Base-by-base conservation (phyloP, 2,113 vertebrate species). In the Symphodus melops region DNA sequence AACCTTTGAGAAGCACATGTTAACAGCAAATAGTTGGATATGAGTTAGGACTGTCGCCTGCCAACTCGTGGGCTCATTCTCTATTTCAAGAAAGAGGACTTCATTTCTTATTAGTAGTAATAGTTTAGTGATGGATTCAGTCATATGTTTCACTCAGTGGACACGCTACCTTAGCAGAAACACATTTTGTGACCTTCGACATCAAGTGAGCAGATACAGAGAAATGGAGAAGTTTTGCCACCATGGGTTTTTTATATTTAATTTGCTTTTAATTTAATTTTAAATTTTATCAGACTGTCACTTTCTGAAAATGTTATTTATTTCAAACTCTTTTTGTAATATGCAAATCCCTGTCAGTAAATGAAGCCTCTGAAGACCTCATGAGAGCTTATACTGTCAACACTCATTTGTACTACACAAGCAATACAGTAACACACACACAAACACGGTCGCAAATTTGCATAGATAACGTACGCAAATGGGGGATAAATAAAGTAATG, bases 351-450 rank as follows among this genome's bases (percentile, higher is more conserved):
- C 19, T 48, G 19, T 44, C 0, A 1, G 20, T 44, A 73, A 82
- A 75, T 59, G 54, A 48, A 65, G 48, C 59, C 55, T 74, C 64
- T 46, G 46, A 60, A 77, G 63, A 19, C 63, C 21, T 67, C 36
- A 62, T 17, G 25, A 41, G 53, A 64, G 71, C 13, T 48, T 67
- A 69, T n/a, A 63, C 49, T 82, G 72, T 74, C 75, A 67, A 39
- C 39, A 54, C 46, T 66, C 19, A 63, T 86, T 75, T 83, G 19
- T 46, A 2, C 3, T 61, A 44, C 44, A 53, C 58, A 49, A 64
- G 3, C 61, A 16, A 61, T 49, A 51, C 33, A 63, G 37, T 17
- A 56, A 75, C 51, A 76, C 57, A 76, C 57, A 63, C 37, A 63
- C 37, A 62, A 46, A 44, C 9, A 23, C 52, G 5, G 36, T 21